These are phyloP conservation scores for Phorcus lineatus DNA, from an alignment of 2,888 invertebrate species.

Conservation along the genomic window DNA sequence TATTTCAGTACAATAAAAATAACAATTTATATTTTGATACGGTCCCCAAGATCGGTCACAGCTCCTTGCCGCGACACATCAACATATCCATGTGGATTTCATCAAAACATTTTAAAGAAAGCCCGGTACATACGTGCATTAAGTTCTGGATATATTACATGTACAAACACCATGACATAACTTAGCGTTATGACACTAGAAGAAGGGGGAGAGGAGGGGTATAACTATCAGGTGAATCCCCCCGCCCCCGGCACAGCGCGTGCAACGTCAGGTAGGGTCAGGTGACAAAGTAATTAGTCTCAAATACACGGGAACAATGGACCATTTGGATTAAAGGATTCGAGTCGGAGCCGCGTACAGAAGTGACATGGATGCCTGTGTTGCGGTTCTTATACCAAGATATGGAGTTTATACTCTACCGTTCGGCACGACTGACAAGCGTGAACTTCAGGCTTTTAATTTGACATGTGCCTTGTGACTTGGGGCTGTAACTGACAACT, in stretches of 20 bases:
- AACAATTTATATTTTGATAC: neutral
- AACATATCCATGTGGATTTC: neutral
- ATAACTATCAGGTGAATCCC: neutral
- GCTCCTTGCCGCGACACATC: conserved; percentile 8
- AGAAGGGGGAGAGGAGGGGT: neutral
- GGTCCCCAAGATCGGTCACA: neutral
- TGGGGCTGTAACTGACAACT: no score
- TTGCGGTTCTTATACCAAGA: no score
- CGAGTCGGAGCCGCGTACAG: no score
- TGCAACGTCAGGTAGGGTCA: neutral
- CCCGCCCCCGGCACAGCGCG: neutral
- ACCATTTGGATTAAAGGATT: neutral
- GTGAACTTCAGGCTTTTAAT: no score
- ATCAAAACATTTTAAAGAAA: neutral
- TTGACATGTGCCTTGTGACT: no score
- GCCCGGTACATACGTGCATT: neutral
- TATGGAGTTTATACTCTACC: no score
- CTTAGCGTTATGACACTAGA: neutral
- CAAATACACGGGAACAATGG: neutral
- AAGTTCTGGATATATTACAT: neutral
- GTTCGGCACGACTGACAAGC: no score
- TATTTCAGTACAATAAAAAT: neutral
- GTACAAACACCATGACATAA: neutral
- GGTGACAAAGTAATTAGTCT: neutral
- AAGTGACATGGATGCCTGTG: no score